A percentile compares a stretch with the other conserved stretches of the same genome.
Conservation (phyloP, 2,113 vertebrate genomes). For the Orthochromis indermauri region DNA sequence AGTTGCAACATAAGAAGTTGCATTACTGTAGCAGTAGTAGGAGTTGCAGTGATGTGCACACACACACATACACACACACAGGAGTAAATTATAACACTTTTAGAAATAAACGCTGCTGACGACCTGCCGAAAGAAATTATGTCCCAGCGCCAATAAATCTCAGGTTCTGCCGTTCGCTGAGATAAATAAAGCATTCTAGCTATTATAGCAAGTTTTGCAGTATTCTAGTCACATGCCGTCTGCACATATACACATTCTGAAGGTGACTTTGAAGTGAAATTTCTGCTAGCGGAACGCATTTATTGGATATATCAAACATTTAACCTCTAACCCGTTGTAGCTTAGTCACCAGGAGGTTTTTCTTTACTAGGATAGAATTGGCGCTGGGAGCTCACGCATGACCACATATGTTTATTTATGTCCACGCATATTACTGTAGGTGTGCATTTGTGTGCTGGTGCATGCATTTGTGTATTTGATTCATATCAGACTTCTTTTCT, state of each 20-base stretch:
- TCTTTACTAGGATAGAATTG: not conserved
- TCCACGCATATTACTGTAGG: not conserved
- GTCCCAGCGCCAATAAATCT: conserved; percentile 10
- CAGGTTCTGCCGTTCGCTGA: not conserved
- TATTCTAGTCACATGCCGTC: conserved; percentile 10
- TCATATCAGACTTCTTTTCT: not conserved
- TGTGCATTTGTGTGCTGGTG: not conserved
- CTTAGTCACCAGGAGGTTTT: not conserved
- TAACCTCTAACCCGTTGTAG: conserved; percentile 14
- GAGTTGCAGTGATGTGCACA: not conserved
- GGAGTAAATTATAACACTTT: conserved; percentile 7
- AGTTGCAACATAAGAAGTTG: not conserved
- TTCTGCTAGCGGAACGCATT: conserved; percentile 2
- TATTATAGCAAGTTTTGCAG: conserved; percentile 1
- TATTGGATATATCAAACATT: conserved; percentile 16
- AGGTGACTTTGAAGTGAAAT: conserved; percentile 41
- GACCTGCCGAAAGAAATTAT: conserved; percentile 31
- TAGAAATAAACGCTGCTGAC: conserved; percentile 6
- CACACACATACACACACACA: not conserved
- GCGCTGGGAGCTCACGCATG: not conserved
- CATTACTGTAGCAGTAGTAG: not conserved
- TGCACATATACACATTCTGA: not conserved
- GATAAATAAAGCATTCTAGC: conserved; percentile 13
- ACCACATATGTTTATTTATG: not conserved
- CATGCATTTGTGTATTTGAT: not conserved